phyloP scores from a whole-genome alignment of 1,140 invertebrate species.

The Druon quercuslanigerum region DNA sequence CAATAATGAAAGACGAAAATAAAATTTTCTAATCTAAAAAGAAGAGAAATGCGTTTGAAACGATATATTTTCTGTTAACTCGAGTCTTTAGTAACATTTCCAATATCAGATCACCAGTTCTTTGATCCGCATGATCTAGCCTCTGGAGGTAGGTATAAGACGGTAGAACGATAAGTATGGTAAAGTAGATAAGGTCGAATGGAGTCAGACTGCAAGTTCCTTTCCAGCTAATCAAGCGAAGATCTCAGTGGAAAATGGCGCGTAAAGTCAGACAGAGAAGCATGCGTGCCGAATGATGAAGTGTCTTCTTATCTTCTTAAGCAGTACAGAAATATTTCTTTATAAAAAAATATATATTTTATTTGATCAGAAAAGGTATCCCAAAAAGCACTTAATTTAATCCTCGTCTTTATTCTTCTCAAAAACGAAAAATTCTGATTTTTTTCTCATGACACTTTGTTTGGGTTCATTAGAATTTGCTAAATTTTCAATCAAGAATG shows the following conservation, averaged over 20 bases:
- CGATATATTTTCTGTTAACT: constrained; percentile 23
- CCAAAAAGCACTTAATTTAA: too few species aligned
- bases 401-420: too few species aligned
- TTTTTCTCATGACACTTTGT: too few species aligned
- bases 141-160: background rate
- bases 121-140: background rate
- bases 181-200: constrained; percentile 27
- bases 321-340: too few species aligned
- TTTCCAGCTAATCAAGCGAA: constrained; percentile 19
- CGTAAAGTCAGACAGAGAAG: constrained; percentile 3
- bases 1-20: too few species aligned
- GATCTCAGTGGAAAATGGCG: constrained; percentile 9
- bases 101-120: constrained; percentile 25
- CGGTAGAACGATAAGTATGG: constrained; percentile 19
- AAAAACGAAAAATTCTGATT: too few species aligned
- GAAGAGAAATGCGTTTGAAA: background rate
- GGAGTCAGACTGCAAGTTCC: constrained; percentile 23
- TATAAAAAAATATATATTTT: too few species aligned
- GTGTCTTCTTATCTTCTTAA: too few species aligned
- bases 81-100: constrained; percentile 8
- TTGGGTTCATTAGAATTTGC: too few species aligned
- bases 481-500: too few species aligned
- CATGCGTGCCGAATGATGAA: background rate
- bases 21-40: too few species aligned
- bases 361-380: too few species aligned